phyloP scores from a whole-genome alignment of 2,888 invertebrate species.

The Oxyteleia sp. region DNA sequence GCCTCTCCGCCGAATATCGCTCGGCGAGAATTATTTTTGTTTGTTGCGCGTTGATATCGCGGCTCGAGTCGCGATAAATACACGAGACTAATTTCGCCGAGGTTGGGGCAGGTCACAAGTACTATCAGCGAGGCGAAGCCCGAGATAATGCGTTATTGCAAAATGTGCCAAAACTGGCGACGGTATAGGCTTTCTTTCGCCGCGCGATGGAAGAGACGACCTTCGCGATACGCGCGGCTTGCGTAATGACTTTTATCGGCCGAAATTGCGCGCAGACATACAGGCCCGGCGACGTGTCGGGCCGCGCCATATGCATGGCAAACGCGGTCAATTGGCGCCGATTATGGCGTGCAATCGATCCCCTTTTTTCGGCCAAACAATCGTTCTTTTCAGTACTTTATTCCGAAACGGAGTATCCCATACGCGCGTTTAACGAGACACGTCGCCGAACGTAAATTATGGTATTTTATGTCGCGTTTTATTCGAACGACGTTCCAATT shows the following conservation, averaged over 20 bases:
- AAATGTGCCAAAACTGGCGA: constrained; percentile 56
- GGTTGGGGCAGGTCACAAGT: constrained; percentile 84
- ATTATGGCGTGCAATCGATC: constrained; percentile 26
- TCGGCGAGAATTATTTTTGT: constrained; percentile 45
- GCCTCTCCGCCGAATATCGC: neutral
- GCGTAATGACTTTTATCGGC: constrained; percentile 86
- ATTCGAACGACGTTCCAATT: neutral
- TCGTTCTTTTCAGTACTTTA: neutral
- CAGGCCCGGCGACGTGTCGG: constrained; percentile 53
- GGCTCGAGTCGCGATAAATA: constrained; percentile 50
- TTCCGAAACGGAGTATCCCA: no score
- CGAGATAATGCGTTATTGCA: constrained; percentile 65
- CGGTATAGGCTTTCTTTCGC: constrained; percentile 62
- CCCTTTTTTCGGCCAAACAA: neutral
- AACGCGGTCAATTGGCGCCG: constrained; percentile 13
- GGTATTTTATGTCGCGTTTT: neutral
- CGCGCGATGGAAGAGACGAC: constrained; percentile 78
- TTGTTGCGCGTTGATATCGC: constrained; percentile 48
- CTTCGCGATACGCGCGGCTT: constrained; percentile 83
- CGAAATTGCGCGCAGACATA: constrained; percentile 79
- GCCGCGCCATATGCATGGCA: constrained; percentile 38
- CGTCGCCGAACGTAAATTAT: neutral
- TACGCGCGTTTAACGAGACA: no score
- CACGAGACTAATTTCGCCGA: constrained; percentile 79
- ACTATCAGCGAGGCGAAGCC: constrained; percentile 66